Percentiles rank a stretch among this genome's conserved stretches.
Conservation (phyloP, 1,140 invertebrate species). For the Neocloeon triangulifer region DNA sequence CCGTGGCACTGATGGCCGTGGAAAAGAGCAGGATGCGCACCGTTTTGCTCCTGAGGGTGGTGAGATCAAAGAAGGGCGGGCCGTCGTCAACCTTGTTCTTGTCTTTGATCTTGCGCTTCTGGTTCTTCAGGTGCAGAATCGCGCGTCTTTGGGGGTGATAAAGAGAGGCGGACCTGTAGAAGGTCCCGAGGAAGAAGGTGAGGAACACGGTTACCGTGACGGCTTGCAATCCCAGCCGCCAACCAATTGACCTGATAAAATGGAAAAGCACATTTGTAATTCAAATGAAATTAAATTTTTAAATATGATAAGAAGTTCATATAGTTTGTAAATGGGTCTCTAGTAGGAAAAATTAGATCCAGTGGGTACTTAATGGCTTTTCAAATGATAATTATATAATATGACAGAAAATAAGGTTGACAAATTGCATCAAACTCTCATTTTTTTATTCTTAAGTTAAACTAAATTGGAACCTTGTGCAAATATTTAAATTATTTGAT, state of each 20-base stretch:
- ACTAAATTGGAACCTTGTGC: no score
- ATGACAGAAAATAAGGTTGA: no score
- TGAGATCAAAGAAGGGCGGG: conserved; percentile 67
- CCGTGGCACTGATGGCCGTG: conserved; percentile 51
- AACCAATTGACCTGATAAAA: conserved; percentile 72
- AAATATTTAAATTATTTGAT: no score
- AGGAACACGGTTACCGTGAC: conserved; percentile 62
- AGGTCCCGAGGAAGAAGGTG: conserved; percentile 68
- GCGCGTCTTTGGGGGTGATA: conserved; percentile 75
- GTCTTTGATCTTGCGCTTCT: conserved; percentile 41
- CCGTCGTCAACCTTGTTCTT: conserved; percentile 39
- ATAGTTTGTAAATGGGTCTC: no score
- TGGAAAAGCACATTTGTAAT: no score
- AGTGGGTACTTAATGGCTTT: no score
- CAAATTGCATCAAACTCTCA: no score
- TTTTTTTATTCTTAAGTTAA: no score
- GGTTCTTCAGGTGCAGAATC: conserved; percentile 75
- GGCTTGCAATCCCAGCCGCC: conserved; percentile 65
- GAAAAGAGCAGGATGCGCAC: conserved; percentile 62
- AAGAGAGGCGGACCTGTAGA: conserved; percentile 69
- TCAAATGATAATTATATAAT: no score
- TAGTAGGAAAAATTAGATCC: no score
- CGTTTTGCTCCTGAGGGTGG: conserved; percentile 58
- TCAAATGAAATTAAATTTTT: no score
- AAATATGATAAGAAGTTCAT: no score